These are phyloP conservation scores for Xanthorhoe designata DNA, from an alignment of 2,888 invertebrate species.

Conservation along the genomic window DNA sequence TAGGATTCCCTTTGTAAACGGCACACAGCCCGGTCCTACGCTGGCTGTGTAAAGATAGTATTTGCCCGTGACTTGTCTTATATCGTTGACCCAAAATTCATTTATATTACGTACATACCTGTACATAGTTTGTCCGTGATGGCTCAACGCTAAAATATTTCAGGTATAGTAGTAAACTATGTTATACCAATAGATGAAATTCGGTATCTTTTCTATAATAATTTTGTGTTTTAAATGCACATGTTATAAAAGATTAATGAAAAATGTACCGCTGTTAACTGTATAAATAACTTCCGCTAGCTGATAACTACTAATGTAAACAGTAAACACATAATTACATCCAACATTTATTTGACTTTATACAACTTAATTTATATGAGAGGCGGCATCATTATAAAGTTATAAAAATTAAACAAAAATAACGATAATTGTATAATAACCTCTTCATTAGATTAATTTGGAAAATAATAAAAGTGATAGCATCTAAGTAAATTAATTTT, in stretches of 20 bases:
- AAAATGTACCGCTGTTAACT: slow-evolving; percentile 13
- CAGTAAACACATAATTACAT: slow-evolving; percentile 18
- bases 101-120: no score
- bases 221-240: background rate
- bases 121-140: no score
- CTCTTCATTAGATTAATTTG: slow-evolving; percentile 15
- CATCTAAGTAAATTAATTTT: slow-evolving; percentile 17
- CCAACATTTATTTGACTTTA: slow-evolving; percentile 7
- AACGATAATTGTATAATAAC: slow-evolving; percentile 12
- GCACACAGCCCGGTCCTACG: no score
- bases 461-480: slow-evolving; percentile 13
- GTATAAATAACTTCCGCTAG: slow-evolving; percentile 25
- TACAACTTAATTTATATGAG: slow-evolving; percentile 12
- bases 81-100: no score
- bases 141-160: no score
- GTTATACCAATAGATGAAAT: background rate
- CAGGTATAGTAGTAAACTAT: no score
- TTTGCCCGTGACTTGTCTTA: no score
- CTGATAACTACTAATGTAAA: slow-evolving; percentile 18
- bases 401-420: slow-evolving; percentile 8
- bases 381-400: slow-evolving; percentile 7
- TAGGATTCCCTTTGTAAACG: no score
- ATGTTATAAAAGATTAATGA: background rate
- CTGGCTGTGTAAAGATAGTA: no score
- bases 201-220: background rate